Evolutionary conservation across 2,797 vertebrate species (phyloP).

Genomic region (Esox lucius): DNA sequence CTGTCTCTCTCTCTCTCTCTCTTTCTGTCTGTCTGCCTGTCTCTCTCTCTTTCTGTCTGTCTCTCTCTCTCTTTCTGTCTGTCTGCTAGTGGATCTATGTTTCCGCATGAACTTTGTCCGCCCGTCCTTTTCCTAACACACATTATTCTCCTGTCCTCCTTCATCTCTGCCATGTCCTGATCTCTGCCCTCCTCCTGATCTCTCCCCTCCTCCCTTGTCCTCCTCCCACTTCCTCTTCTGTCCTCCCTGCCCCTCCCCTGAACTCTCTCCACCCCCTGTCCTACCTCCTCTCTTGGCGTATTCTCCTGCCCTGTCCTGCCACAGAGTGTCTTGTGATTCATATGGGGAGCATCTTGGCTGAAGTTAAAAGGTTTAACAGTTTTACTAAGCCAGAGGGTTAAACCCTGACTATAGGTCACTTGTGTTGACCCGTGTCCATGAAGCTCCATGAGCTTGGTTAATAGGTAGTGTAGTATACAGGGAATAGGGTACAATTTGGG

Average conservation of each 20-base stretch:
- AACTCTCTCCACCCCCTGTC: conserved; percentile 14
- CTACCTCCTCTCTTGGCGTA: background rate
- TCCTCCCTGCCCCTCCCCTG: background rate
- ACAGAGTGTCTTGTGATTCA: conserved; percentile 6
- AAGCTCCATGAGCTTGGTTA: background rate
- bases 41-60: too few species aligned
- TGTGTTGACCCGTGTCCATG: background rate
- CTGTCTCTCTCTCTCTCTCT: too few species aligned
- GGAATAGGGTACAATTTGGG: background rate
- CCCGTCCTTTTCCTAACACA: too few species aligned
- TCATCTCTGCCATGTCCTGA: too few species aligned
- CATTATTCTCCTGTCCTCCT: too few species aligned
- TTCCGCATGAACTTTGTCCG: too few species aligned
- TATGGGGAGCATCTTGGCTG: conserved; percentile 5
- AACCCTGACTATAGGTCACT: background rate
- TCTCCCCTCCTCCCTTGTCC: background rate
- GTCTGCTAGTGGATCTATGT: background rate
- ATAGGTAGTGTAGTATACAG: background rate
- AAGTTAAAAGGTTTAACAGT: conserved; percentile 22
- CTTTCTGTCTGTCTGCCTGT: too few species aligned
- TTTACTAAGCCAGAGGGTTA: conserved; percentile 14
- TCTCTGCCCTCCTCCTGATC: background rate
- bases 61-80: too few species aligned
- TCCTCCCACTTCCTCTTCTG: background rate
- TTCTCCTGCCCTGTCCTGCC: too few species aligned